A percentile compares a stretch with the other conserved stretches of the same genome.
phyloP scores from a whole-genome alignment of 1,140 invertebrate genomes.

The Bombus sylvicola region DNA sequence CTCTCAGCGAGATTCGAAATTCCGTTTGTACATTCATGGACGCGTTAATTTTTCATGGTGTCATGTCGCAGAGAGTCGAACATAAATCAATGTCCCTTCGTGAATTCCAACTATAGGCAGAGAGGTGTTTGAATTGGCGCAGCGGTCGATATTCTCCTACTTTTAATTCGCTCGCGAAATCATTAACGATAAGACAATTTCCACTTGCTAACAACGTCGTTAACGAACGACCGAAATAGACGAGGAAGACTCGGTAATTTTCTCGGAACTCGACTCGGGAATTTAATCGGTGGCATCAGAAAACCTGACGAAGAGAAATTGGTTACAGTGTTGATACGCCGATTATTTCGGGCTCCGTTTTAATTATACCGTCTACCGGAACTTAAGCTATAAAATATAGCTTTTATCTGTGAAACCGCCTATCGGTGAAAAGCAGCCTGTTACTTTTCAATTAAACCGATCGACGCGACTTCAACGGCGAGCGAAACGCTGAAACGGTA shows the following conservation, averaged over 20 bases:
- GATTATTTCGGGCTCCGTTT: constrained; percentile 14
- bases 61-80: background rate
- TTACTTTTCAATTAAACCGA: background rate
- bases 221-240: constrained; percentile 29
- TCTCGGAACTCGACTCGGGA: background rate
- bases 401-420: background rate
- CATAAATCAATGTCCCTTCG: background rate
- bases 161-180: background rate
- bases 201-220: constrained; percentile 29
- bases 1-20: background rate
- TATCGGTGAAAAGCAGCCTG: background rate
- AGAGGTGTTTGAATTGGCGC: background rate
- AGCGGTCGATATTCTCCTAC: background rate
- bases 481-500: background rate
- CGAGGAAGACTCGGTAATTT: constrained; percentile 19
- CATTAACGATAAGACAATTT: constrained; percentile 47
- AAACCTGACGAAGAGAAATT: constrained; percentile 29
- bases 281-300: constrained; percentile 13
- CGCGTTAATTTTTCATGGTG: background rate
- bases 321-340: background rate
- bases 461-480: background rate
- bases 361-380: background rate
- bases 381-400: background rate
- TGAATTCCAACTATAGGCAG: background rate
- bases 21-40: background rate